phyloP scores from a whole-genome alignment of 2,888 invertebrate species.

The Orthonychiurus folsomi region DNA sequence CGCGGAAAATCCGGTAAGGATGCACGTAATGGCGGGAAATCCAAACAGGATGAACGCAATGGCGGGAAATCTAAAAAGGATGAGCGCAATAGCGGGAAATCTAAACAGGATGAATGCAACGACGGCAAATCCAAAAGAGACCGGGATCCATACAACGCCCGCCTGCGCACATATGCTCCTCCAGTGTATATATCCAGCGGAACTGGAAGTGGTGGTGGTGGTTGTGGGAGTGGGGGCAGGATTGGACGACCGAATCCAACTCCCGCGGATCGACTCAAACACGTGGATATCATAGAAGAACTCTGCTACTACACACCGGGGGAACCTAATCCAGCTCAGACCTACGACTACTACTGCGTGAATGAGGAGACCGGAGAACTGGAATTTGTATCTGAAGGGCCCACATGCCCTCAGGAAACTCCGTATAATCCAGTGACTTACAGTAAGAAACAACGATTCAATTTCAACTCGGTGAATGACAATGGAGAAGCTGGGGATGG shows the following conservation, averaged over 20 bases:
- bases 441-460: slow-evolving; percentile 30
- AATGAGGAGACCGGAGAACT: slow-evolving; percentile 31
- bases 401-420: slow-evolving; percentile 6
- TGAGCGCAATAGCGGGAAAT: too few species aligned
- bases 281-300: slow-evolving; percentile 35
- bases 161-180: neutral
- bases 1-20: too few species aligned
- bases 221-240: slow-evolving; percentile 12
- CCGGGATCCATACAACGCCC: slow-evolving; percentile 2
- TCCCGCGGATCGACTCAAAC: slow-evolving; percentile 25
- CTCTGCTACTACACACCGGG: slow-evolving; percentile 26
- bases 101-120: too few species aligned
- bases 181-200: neutral
- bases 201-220: neutral
- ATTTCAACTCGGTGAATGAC: slow-evolving; percentile 23
- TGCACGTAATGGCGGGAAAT: too few species aligned
- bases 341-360: slow-evolving; percentile 23
- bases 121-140: too few species aligned
- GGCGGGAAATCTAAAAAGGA: too few species aligned
- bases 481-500: slow-evolving; percentile 19
- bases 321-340: slow-evolving; percentile 14
- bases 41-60: too few species aligned
- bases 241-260: too few species aligned
- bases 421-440: slow-evolving; percentile 30
- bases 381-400: slow-evolving; percentile 16